Conservation (phyloP, 2,888 invertebrate species). For the Leptinotarsa haldemani region DNA sequence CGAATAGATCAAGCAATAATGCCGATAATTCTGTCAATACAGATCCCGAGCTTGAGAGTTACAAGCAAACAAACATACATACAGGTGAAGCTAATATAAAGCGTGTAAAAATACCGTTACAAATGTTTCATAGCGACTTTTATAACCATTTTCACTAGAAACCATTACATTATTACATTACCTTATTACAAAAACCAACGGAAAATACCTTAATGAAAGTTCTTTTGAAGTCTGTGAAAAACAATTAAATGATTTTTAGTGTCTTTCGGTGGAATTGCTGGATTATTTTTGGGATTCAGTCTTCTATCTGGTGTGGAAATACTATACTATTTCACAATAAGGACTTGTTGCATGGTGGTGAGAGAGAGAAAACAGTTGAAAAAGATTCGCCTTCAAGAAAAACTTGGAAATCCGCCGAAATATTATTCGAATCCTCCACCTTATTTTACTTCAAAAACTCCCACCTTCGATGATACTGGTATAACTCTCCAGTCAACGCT, state of each 20-base stretch:
- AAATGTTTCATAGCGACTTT: too few species aligned
- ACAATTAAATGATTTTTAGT: slow-evolving; percentile 63
- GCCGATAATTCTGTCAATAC: too few species aligned
- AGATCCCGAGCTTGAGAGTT: too few species aligned
- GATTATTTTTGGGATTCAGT: slow-evolving; percentile 80
- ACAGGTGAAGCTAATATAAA: too few species aligned
- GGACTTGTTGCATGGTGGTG: slow-evolving; percentile 74
- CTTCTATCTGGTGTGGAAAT: slow-evolving; percentile 81
- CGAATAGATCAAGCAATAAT: too few species aligned
- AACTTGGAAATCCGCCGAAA: slow-evolving; percentile 52
- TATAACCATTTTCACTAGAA: too few species aligned
- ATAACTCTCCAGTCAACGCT: slow-evolving; percentile 37
- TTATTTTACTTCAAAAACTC: slow-evolving; percentile 57
- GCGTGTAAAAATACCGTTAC: too few species aligned
- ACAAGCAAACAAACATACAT: too few species aligned
- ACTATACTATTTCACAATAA: slow-evolving; percentile 80
- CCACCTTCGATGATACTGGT: slow-evolving; percentile 48
- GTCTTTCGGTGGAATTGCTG: slow-evolving; percentile 75
- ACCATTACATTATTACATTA: too few species aligned
- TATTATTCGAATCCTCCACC: slow-evolving; percentile 54
- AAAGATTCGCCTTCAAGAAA: slow-evolving; percentile 65
- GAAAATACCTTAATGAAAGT: too few species aligned
- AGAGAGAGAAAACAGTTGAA: slow-evolving; percentile 68
- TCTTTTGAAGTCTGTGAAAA: background rate
- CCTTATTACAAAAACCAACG: too few species aligned